These are phyloP conservation scores for Astyanax mexicanus DNA, from an alignment of 2,797 vertebrate genomes.

Conservation along the genomic window DNA sequence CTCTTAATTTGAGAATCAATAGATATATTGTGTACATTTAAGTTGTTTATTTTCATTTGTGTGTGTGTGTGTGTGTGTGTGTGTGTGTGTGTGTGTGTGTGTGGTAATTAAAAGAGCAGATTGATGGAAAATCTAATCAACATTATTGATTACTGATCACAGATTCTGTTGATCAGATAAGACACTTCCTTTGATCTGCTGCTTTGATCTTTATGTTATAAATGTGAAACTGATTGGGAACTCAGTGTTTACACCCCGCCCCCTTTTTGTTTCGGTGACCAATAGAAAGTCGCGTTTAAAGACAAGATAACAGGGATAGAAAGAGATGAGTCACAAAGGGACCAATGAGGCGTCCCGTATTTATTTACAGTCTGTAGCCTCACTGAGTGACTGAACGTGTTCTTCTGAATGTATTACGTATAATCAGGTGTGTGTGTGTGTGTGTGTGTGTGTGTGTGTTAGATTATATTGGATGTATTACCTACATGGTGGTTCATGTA, in stretches of 20 bases:
- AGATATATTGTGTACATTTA: not conserved
- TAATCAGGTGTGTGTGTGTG: slow-evolving; percentile 10
- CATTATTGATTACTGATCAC: not conserved
- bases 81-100: no score
- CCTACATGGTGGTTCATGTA: not conserved
- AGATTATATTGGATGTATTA: not conserved
- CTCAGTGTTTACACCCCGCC: slow-evolving; percentile 29
- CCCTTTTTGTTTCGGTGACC: slow-evolving; percentile 26
- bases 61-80: not conserved
- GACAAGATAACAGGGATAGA: not conserved
- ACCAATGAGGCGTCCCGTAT: slow-evolving; percentile 37
- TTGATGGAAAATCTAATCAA: no score
- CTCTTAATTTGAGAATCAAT: no score
- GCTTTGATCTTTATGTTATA: no score
- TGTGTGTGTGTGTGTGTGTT: not conserved
- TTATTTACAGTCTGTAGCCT: slow-evolving; percentile 32
- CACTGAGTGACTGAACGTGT: slow-evolving; percentile 19
- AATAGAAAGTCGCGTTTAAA: slow-evolving; percentile 30
- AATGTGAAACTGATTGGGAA: no score
- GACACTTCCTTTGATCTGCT: no score
- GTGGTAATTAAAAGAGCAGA: no score
- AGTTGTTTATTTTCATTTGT: not conserved
- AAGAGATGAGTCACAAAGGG: slow-evolving; percentile 28
- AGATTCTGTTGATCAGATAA: no score
- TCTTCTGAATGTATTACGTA: slow-evolving; percentile 11